Evolutionary conservation across 1,140 invertebrate species (phyloP), one percentile per base, ranked within the genome.

Genomic region (Procambarus clarkii): DNA sequence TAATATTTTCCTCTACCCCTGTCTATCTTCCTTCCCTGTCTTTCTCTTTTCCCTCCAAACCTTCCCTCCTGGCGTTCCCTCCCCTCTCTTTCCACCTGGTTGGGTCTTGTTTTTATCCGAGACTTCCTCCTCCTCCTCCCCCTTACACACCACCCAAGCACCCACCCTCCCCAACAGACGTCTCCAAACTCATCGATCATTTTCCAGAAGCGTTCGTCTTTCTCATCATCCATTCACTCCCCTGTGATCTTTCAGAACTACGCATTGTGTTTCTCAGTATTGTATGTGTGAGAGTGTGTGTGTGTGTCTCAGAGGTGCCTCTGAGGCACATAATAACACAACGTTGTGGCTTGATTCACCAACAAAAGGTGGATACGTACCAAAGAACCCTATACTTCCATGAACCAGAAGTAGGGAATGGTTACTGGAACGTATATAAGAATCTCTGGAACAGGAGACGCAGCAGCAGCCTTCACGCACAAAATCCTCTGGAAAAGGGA

Each of bases 171-270:
- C 7, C 18, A 60, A 18, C 45, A 69, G 9, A 45, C 80, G 81
- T 78, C 81, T 90, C 81, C 88, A 21, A 84, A 90, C 24, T 50
- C 58, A 84, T 85, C 88, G 88, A 90, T 79, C 81, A 90, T 82
- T 84, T 90, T 46, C 74, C 88, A 90, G 71, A 84, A 90, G 74
- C 50, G 15, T 90, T 15, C 88, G 81, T 58, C 60, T 64, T 64
- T 64, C 60, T 15, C 60, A 64, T 18, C 15, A 18, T 54, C 50
- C 7, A 5, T 64, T 64, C 15, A 64, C 18, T 64, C 18, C 18
- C 13, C 0, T 64, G 4, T 64, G 18, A 64, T 15, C 60, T 21
- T 64, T 15, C 18, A 64, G 60, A 11, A 21, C 13, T 15, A 64
- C 15, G 18, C 60, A 15, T n/a, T n/a, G n/a, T n/a, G n/a, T n/a